Evolutionary conservation across 2,888 invertebrate genomes (phyloP), one percentile per base, ranked within the genome.

Genomic region (Standfussiana lucernea): DNA sequence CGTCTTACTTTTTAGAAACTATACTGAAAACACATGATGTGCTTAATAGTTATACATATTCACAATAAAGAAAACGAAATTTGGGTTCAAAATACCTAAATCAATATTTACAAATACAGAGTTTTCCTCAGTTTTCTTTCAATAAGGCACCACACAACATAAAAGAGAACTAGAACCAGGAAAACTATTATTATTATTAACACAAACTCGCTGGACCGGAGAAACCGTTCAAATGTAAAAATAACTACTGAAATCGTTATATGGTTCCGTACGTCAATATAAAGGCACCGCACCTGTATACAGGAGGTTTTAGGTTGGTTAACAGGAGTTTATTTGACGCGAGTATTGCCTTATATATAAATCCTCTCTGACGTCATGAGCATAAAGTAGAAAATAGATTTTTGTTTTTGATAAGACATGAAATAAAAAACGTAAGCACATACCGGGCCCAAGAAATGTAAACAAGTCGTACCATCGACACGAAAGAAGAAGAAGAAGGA

Each of bases 131-230:
- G 28, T 42, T 74, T 73, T 73, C 42, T 42, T 74, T 37, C 42
- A 81, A 66, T 64, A 64, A 78, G 53, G 47, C 56, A n/a, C 35
- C 15, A 35, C 28, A 61, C 32, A 61, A 61, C 71, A 72, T 83
- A 32, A 72, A 85, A 69, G 76, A 50, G 56, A 64, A 74, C 73
- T 76, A 53, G 45, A 68, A 71, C 56, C 59, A 80, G 70, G 69
- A 77, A 85, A 86, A 70, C 72, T 64, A 71, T 79, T 84, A 72
- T 82, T 82, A 78, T 79, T 84, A 86, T 79, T 75, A 84, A 84
- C 74, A 65, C 74, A 80, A 72, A 77, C 47, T 77, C 74, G 28
- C 50, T 68, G 59, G 62, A 75, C 67, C 75, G 74, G 35, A 37
- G 53, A 77, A 86, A 72, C 65, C 72, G 70, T 74, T 84, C 74